Evolutionary conservation across 1,140 invertebrate species (phyloP).

Genomic region (Eurosta solidaginis): DNA sequence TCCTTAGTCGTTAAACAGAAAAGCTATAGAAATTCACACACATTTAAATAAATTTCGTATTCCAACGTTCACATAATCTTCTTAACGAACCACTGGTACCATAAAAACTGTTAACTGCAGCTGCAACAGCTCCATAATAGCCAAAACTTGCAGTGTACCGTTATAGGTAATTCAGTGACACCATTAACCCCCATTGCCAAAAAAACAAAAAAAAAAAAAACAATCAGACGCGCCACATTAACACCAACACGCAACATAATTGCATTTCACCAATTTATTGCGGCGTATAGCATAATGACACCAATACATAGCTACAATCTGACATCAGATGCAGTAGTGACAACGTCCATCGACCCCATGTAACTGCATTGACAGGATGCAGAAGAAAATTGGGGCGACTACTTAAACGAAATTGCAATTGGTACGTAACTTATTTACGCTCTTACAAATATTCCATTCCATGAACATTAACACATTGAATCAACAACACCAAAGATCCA

Average conservation of each 20-base stretch:
- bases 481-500: too few relatives aligned
- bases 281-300: too few relatives aligned
- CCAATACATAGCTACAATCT: too few relatives aligned
- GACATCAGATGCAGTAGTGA: neutral
- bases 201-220: too few relatives aligned
- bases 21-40: too few relatives aligned
- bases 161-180: slow-evolving; percentile 14
- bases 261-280: neutral
- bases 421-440: too few relatives aligned
- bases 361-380: neutral
- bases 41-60: neutral
- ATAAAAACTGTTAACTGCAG: neutral
- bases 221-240: slow-evolving; percentile 15
- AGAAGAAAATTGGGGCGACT: too few relatives aligned
- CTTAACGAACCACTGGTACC: neutral
- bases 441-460: too few relatives aligned
- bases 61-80: neutral
- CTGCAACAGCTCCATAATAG: neutral
- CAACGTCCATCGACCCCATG: neutral
- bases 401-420: too few relatives aligned
- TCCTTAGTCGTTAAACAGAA: too few relatives aligned
- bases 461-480: too few relatives aligned
- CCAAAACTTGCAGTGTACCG: neutral
- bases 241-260: slow-evolving; percentile 23
- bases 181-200: slow-evolving; percentile 6